Evolutionary conservation across 2,888 invertebrate species (phyloP).

Genomic region (Endomychus coccineus): DNA sequence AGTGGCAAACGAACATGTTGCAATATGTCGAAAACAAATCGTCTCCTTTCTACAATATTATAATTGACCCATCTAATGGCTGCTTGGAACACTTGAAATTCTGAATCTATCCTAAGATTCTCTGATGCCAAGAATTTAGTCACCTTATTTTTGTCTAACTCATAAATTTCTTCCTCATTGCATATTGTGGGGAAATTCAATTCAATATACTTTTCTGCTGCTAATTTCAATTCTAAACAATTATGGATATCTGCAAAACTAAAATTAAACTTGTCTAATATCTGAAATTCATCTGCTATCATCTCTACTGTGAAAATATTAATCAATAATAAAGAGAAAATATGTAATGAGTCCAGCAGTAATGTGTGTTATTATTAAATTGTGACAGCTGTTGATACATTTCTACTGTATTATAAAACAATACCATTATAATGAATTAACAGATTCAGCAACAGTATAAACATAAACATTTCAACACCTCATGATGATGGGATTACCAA

Average conservation of each 20-base stretch:
- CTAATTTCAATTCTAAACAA: conserved; percentile 67
- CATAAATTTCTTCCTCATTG: conserved; percentile 77
- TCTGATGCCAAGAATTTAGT: conserved; percentile 76
- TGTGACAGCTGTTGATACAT: no score
- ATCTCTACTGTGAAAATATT: no score
- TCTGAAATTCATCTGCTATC: no score
- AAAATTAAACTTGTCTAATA: conserved; percentile 19
- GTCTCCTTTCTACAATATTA: conserved; percentile 67
- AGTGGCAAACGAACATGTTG: conserved; percentile 75
- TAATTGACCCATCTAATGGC: conserved; percentile 84
- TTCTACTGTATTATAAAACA: no score
- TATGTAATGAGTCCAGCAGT: conserved; percentile 2
- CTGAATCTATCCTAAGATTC: conserved; percentile 78
- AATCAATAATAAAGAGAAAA: conserved; percentile 13
- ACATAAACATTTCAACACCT: no score
- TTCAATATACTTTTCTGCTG: conserved; percentile 75
- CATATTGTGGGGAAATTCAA: conserved; percentile 76
- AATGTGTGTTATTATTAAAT: no score
- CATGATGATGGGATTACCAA: no score
- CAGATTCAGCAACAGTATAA: no score
- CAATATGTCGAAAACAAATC: conserved; percentile 80
- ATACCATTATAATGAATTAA: no score
- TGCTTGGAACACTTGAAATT: conserved; percentile 82
- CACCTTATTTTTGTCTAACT: conserved; percentile 70
- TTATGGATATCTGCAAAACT: conserved; percentile 86